phyloP scores from a whole-genome alignment of 37 sponge, comb jelly and placozoan genomes.

The Cladorhizidae sp. region DNA sequence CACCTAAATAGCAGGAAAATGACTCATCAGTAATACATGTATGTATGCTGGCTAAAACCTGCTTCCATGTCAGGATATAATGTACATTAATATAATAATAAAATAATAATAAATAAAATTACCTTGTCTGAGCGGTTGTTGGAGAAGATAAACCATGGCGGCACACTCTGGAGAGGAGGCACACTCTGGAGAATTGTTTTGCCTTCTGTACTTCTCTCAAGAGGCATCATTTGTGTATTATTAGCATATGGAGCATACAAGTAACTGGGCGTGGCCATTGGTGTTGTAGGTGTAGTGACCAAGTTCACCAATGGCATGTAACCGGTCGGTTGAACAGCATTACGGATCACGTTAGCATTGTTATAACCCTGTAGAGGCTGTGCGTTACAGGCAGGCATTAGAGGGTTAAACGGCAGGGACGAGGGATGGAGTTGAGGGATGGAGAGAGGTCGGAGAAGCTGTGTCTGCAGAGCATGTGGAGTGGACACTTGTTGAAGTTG shows the following conservation, averaged over 20 bases:
- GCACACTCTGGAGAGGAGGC: constrained; percentile 67
- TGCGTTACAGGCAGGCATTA: background rate
- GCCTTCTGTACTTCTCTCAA: background rate
- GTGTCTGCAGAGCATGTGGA: no score
- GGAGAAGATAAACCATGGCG: constrained; percentile 68
- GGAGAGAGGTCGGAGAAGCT: background rate
- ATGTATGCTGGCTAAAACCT: no score
- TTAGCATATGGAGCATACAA: background rate
- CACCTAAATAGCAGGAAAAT: no score
- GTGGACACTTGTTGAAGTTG: no score
- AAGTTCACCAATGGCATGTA: background rate
- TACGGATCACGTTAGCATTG: background rate
- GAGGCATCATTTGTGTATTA: background rate
- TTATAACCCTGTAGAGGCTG: background rate
- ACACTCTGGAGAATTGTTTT: constrained; percentile 54
- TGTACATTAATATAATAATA: no score
- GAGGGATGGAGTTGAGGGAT: background rate
- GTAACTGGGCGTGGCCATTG: background rate
- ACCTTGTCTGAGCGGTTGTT: constrained; percentile 62
- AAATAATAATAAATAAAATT: no score
- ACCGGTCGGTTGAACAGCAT: background rate
- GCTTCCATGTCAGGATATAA: no score
- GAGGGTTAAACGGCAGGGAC: background rate
- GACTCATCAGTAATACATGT: no score
- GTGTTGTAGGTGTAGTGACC: background rate